These are phyloP conservation scores for Tragelaphus scriptus DNA, from an alignment of 2,113 vertebrate genomes.

Conservation along the genomic window DNA sequence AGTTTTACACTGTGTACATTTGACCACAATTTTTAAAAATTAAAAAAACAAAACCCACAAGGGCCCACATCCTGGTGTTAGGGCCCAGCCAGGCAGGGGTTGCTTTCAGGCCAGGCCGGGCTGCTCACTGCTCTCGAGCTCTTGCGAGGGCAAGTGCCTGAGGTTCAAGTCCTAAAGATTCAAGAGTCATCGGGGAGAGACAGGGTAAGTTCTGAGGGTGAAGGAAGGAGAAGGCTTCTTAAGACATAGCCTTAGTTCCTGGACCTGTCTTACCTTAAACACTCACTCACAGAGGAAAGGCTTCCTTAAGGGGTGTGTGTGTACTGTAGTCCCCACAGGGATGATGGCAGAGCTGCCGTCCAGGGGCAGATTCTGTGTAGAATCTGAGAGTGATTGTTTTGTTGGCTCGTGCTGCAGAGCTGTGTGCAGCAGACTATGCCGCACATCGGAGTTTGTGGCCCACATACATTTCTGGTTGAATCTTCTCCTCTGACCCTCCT, in stretches of 20 bases:
- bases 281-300: not conserved
- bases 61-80: not conserved
- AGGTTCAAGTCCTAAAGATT: not conserved
- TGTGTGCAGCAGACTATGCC: not conserved
- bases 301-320: not conserved
- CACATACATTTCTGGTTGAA: not conserved
- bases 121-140: not conserved
- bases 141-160: not conserved
- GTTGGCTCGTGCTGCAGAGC: not conserved
- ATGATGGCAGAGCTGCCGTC: not conserved
- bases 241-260: not conserved
- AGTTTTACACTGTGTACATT: not conserved
- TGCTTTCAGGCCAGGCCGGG: not conserved
- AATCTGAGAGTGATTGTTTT: not conserved
- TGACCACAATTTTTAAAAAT: not conserved
- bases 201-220: no score
- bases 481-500: not conserved
- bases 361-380: not conserved
- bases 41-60: not conserved
- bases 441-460: not conserved
- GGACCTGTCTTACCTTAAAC: not conserved
- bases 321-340: not conserved
- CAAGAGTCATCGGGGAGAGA: not conserved
- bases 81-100: not conserved
- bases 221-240: not conserved